These are phyloP conservation scores for Hylaeus volcanicus DNA, from an alignment of 1,140 invertebrate genomes.

Conservation along the genomic window DNA sequence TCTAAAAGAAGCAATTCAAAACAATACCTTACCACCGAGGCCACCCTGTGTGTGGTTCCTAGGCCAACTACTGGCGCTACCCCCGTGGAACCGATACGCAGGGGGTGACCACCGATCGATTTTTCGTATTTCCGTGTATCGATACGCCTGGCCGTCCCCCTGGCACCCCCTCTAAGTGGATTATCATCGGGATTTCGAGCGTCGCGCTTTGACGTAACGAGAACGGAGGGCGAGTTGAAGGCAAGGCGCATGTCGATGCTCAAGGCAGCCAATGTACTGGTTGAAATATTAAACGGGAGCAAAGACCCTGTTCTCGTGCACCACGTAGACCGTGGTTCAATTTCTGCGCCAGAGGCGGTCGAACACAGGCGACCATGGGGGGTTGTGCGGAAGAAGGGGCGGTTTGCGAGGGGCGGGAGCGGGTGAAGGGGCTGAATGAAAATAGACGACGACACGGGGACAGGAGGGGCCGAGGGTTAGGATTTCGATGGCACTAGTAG, in stretches of 20 bases:
- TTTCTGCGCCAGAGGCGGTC: slow-evolving; percentile 59
- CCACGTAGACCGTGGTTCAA: slow-evolving; percentile 65
- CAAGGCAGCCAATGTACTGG: slow-evolving; percentile 77
- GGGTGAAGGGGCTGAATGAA: slow-evolving; percentile 45
- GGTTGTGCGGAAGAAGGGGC: not conserved
- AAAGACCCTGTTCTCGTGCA: slow-evolving; percentile 75
- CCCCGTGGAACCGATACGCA: slow-evolving; percentile 1
- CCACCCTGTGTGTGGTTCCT: too few species aligned
- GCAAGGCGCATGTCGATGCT: slow-evolving; percentile 75
- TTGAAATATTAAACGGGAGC: slow-evolving; percentile 81
- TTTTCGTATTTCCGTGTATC: slow-evolving; percentile 55
- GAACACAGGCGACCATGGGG: slow-evolving; percentile 10
- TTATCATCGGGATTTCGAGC: slow-evolving; percentile 47
- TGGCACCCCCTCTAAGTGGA: slow-evolving; percentile 28
- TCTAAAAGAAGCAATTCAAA: too few species aligned
- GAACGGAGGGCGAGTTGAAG: slow-evolving; percentile 32
- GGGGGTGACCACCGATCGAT: slow-evolving; percentile 40
- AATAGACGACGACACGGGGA: slow-evolving; percentile 49
- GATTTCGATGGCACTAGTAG: slow-evolving; percentile 48
- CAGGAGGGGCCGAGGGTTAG: slow-evolving; percentile 20
- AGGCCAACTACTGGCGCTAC: not conserved
- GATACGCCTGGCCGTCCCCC: slow-evolving; percentile 18
- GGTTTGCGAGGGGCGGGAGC: not conserved
- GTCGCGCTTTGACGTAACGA: slow-evolving; percentile 55
- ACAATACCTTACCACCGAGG: too few species aligned